Base-by-base conservation (phyloP, 1,140 invertebrate species). In the Penaeus vannamei region DNA sequence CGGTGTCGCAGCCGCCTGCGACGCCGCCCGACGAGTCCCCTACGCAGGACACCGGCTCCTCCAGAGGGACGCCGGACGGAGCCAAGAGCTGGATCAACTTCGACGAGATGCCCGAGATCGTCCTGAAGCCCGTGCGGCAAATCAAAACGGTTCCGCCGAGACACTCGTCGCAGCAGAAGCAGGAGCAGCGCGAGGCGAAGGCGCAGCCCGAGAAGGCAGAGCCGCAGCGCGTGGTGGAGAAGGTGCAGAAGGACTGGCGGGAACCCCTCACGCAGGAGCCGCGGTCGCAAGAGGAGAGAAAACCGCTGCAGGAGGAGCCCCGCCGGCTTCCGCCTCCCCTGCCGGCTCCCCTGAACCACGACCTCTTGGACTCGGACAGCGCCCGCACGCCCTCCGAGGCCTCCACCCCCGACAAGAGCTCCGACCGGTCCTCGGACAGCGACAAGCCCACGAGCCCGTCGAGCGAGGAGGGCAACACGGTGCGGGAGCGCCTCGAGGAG, bases 71-170 rank as follows among this genome's bases (percentile, higher is more conserved):
- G 32, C 82, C 84, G 32, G 86, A 89, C 46, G 69, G 76, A 76
- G 77, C 86, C 0, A 90, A 87, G 79, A 95, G 95, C 84, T 97
- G 97, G 97, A 96, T 97, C 53, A 96, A 97, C 92, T 97, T 97
- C 92, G 96, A 97, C 92, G 96, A 97, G 91, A 95, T 97, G 83
- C 96, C 96, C 0, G 96, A 97, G 42, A 83, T 90, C 32, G 89
- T 86, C 22, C 84, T 91, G 60, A 91, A 91, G 61, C 91, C 91
- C 72, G 91, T 91, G 32, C 86, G 90, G 69, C 91, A 91, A 64
- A 91, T 91, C 32, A 91, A 91, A 82, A 91, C 91, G 17, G 89
- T 90, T 76, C 89, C 86, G 14, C 82, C 86, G 14, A 85, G 89
- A 42, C 76, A 90, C 36, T 83, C 64, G 36, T 36, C 36, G 59